A percentile compares a stretch with the other conserved stretches of the same genome.
Conservation (phyloP, 2,888 invertebrate species). For the Cataglyphis altisquamis region DNA sequence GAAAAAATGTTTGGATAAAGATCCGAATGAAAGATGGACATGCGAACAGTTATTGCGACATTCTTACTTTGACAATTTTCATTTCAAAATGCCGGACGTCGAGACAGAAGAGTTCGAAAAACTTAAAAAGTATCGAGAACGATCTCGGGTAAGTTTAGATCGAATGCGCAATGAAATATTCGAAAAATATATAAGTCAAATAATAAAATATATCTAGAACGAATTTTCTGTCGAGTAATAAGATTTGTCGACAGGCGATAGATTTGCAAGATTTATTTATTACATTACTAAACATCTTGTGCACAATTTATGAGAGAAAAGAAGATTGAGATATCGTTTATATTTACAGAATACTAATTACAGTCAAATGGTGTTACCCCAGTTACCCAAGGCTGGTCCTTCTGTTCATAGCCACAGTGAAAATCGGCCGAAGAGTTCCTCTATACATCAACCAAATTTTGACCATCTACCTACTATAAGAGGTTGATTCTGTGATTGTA, state of each 20-base stretch:
- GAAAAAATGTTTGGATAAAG: constrained; percentile 98
- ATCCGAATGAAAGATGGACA: constrained; percentile 96
- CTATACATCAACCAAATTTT: constrained; percentile 87
- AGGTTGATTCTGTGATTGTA: constrained; percentile 85
- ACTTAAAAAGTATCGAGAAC: constrained; percentile 88
- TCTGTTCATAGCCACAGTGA: constrained; percentile 85
- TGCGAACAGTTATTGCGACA: constrained; percentile 97
- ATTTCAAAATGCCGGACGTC: constrained; percentile 92
- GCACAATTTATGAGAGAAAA: not conserved
- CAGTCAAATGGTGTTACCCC: constrained; percentile 90
- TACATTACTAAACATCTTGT: not conserved
- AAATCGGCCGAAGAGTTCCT: constrained; percentile 82
- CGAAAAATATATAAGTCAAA: not conserved
- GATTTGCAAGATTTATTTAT: too few relatives aligned
- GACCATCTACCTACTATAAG: constrained; percentile 93
- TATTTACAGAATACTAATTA: constrained; percentile 86
- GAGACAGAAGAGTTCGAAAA: constrained; percentile 90
- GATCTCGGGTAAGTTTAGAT: constrained; percentile 88
- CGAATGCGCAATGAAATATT: not conserved
- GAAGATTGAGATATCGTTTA: not conserved
- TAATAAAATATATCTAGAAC: not conserved
- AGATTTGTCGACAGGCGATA: not conserved
- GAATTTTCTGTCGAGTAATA: not conserved
- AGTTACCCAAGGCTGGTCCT: constrained; percentile 88
- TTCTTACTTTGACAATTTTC: constrained; percentile 96